Conservation (phyloP, 1,140 invertebrate species). For the fruit fly (Drosophila melanogaster) region DNA sequence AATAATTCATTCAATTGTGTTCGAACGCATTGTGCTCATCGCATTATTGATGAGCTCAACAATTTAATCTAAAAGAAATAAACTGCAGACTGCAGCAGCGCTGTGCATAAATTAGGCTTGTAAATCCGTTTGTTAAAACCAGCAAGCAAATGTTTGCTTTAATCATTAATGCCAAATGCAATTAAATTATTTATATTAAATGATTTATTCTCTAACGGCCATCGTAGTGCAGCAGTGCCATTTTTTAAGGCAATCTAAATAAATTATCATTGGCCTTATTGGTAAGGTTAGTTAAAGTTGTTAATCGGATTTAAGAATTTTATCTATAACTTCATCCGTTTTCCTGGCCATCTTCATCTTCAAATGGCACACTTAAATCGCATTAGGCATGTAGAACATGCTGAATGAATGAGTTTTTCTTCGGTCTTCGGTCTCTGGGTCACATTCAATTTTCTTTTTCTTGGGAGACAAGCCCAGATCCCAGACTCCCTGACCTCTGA, state of each 20-base stretch:
- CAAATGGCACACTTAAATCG: slow-evolving; percentile 44
- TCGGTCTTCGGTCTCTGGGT: not conserved
- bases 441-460: slow-evolving; percentile 48
- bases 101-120: slow-evolving; percentile 9
- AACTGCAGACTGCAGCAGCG: not conserved
- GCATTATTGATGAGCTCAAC: slow-evolving; percentile 18
- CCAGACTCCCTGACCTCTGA: slow-evolving; percentile 11
- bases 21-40: not conserved
- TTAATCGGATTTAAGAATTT: slow-evolving; percentile 11
- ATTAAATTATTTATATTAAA: too few species aligned
- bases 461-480: slow-evolving; percentile 8
- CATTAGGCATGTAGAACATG: slow-evolving; percentile 60
- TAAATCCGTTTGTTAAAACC: not conserved
- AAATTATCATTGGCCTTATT: slow-evolving; percentile 5
- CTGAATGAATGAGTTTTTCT: slow-evolving; percentile 32
- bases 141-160: not conserved
- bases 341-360: not conserved
- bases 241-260: not conserved
- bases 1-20: slow-evolving; percentile 32
- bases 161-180: not conserved
- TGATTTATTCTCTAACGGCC: not conserved
- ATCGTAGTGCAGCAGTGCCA: not conserved
- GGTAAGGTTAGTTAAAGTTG: too few species aligned
- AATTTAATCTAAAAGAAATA: slow-evolving; percentile 26
- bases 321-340: not conserved